phyloP scores from a whole-genome alignment of 2,888 invertebrate genomes.

The Hipparchia sbordonii region DNA sequence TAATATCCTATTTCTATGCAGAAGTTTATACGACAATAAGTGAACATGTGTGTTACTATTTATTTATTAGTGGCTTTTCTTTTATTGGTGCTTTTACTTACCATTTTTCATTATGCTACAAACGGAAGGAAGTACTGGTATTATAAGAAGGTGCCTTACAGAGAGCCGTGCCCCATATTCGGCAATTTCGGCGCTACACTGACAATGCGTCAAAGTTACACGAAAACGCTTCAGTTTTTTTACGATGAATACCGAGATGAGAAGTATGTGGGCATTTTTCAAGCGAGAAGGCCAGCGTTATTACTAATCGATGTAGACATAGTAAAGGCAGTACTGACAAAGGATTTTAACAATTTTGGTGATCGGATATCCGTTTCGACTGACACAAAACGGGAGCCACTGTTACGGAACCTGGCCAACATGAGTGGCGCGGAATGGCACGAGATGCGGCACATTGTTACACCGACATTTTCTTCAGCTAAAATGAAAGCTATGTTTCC shows the following conservation, averaged over 20 bases:
- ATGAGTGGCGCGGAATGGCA: conserved; percentile 79
- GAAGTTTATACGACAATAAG: conserved; percentile 53
- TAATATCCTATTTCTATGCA: conserved; percentile 15
- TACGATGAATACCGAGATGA: conserved; percentile 63
- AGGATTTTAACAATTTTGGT: conserved; percentile 66
- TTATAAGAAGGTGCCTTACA: conserved; percentile 67
- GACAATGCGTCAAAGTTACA: conserved; percentile 68
- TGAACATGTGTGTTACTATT: conserved; percentile 53
- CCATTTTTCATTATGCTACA: conserved; percentile 66
- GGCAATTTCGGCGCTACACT: conserved; percentile 78
- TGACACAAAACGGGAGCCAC: conserved; percentile 72
- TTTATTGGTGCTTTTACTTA: conserved; percentile 55
- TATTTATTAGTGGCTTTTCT: conserved; percentile 58
- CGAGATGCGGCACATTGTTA: conserved; percentile 72
- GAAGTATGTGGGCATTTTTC: conserved; percentile 73
- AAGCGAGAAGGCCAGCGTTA: conserved; percentile 73
- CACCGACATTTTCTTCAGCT: conserved; percentile 76
- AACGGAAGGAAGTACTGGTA: conserved; percentile 75
- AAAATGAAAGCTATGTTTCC: conserved; percentile 81
- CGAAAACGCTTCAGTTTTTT: conserved; percentile 66
- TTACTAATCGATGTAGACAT: conserved; percentile 70
- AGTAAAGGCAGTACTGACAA: conserved; percentile 66
- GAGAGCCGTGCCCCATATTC: conserved; percentile 76
- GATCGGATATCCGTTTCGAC: conserved; percentile 71
- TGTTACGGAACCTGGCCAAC: conserved; percentile 72